Base-by-base conservation (phyloP, 2,797 vertebrate species). In the Xenentodon cancila region DNA sequence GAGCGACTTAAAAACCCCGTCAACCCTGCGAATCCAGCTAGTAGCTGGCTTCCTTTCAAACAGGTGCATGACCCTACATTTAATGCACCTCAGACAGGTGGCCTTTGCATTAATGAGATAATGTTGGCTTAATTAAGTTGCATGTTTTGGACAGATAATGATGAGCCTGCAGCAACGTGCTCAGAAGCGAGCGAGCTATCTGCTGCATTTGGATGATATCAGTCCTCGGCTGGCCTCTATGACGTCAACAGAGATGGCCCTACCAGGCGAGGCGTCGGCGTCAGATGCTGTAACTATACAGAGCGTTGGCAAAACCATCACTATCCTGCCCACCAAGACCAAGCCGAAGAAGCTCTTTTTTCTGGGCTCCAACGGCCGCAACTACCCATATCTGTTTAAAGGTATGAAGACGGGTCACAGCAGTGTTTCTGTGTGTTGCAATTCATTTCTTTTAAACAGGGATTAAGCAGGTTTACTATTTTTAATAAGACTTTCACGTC, bases 321-420 rank as follows among this genome's bases (percentile, higher is more conserved):
- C 97, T 37, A 99, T 99, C 78, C 92, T 99, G 60, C 98, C 98
- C 0, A 99, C 98, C 54, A 99, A 99, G 94, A 99, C 98, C 54
- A 99, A 99, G 67, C 97, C 98, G 12, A 99, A 99, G 88, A 99
- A 99, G 68, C 94, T 99, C 4, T 95, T 97, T 74, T 99, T 99
- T 84, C 81, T 96, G 56, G 98, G 97, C 48, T 99, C 98, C 2
- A 97, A 99, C 75, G 98, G 98, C 18, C 95, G 91, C 82, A 98
- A 92, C 84, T 99, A 99, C 79, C 97, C 97, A 0, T 99, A 99
- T 53, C 94, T 99, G 2, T 99, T 99, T 68, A 99, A 99, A 97
- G 98, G 98, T 96, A 84, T 57, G 73, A 53, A 2, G 2, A 1
- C 3, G 5, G 0, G 4, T 51, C 1, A 22, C 4, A 59, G 18